Evolutionary conservation across 2,113 vertebrate genomes (phyloP).

Genomic region (Tupaia chinensis): DNA sequence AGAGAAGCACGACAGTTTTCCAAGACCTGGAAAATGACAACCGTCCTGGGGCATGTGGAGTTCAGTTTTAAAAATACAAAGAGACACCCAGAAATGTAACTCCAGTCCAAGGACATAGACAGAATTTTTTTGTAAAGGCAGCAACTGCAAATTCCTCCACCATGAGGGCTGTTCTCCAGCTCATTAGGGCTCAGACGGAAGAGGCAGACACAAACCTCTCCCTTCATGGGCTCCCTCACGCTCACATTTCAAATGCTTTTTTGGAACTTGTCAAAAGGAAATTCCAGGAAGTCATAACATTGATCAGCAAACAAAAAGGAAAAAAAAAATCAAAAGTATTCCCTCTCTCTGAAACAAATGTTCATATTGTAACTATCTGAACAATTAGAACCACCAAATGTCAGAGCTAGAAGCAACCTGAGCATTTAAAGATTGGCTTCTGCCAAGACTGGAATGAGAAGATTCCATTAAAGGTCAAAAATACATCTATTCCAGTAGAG

Average conservation of each 20-base stretch:
- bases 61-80: conserved; percentile 75
- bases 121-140: conserved; percentile 53
- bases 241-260: conserved; percentile 15
- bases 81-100: conserved; percentile 64
- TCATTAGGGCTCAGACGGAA: neutral
- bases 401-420: conserved; percentile 6
- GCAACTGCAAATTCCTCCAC: conserved; percentile 73
- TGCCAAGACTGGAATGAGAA: conserved; percentile 25
- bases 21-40: conserved; percentile 12
- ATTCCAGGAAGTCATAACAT: conserved; percentile 51
- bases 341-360: conserved; percentile 29
- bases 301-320: neutral
- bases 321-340: neutral
- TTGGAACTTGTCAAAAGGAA: conserved; percentile 64
- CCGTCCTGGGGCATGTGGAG: conserved; percentile 33
- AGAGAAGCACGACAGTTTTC: neutral
- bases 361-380: conserved; percentile 53
- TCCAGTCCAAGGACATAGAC: conserved; percentile 63
- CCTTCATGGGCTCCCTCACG: neutral
- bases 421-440: neutral
- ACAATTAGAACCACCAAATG: conserved; percentile 34
- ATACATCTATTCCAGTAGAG: neutral
- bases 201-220: neutral
- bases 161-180: conserved; percentile 10
- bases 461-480: conserved; percentile 60